A percentile compares a stretch with the other conserved stretches of the same genome.
Conservation (phyloP, 64 coral and sea anemone species). For the Acropora yongei region DNA sequence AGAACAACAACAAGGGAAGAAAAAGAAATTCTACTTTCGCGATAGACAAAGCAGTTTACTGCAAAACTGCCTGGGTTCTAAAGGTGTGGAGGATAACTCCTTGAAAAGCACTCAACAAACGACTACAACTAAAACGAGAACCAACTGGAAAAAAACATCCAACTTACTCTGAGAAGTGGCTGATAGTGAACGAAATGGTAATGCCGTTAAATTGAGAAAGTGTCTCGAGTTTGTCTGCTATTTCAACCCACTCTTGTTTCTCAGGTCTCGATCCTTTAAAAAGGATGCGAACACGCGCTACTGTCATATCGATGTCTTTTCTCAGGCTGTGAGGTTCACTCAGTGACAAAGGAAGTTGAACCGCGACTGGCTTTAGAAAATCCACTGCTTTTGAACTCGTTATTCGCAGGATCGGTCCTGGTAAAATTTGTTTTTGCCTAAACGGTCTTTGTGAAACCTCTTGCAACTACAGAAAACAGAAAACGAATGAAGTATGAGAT, state of each 20-base stretch:
- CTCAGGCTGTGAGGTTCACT: background rate
- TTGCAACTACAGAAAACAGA: too few relatives aligned
- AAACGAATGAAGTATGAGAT: too few relatives aligned
- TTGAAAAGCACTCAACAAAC: too few relatives aligned
- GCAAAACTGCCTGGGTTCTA: too few relatives aligned
- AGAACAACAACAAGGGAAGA: too few relatives aligned
- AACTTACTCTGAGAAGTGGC: conserved; percentile 30
- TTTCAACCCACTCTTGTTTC: background rate
- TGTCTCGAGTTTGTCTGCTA: background rate
- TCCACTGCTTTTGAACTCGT: background rate
- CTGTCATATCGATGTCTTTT: background rate
- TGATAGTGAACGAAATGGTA: background rate
- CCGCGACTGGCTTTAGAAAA: background rate
- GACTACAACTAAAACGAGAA: too few relatives aligned
- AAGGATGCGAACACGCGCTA: background rate
- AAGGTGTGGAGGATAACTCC: too few relatives aligned
- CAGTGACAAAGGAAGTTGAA: conserved; percentile 15
- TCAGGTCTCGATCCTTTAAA: background rate
- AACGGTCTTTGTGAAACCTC: too few relatives aligned
- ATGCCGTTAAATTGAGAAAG: background rate
- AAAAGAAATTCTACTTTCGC: too few relatives aligned
- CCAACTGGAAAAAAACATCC: too few relatives aligned
- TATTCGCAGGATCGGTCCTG: conserved; percentile 10
- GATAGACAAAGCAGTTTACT: too few relatives aligned
- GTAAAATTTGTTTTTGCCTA: too few relatives aligned